Evolutionary conservation across 2,113 vertebrate genomes (phyloP), one percentile per base, ranked within the genome.

Genomic region (Oryzias melastigma): DNA sequence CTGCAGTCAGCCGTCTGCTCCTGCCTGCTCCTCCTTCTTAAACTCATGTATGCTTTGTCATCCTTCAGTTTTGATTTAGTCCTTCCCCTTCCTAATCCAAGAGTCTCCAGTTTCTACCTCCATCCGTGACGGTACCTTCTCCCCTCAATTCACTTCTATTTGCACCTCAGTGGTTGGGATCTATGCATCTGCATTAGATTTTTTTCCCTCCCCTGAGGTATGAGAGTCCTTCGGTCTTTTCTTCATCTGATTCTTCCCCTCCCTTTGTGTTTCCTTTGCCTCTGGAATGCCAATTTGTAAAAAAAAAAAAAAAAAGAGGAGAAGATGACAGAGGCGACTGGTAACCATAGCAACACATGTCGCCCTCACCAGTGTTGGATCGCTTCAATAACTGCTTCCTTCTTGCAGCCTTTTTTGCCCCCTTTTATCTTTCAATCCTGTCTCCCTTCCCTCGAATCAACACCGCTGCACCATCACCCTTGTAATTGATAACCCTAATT

Each of bases 281-380:
- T 81, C 49, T 77, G 2, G 22, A 71, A 58, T 49, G 16, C 53
- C 81, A 76, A 53, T 72, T 62, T 78, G 71, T 77, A 51, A 4
- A 42, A 24, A 29, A 14, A 25, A 18, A 29, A 51, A 42, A 14
- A n/a, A 19, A 19, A 19, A 19, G 43, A 17, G 7, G 57, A 44
- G 66, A 5, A 3, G 5, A 51, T 27, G 58, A 73, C 41, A 20
- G 67, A 65, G 73, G 77, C 71, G 56, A 80, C 75, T 54, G 43
- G 88, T 90, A 80, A 68, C 90, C 80, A 88, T 87, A 78, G 85
- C 65, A 86, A 90, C 72, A 25, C 59, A 70, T 71, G 76, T 83
- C 65, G 64, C 71, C 75, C 62, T 84, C 67, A 16, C 74, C 71
- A 52, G 75, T 70, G 68, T 75, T 83, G 78, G 71, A 88, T 86